A percentile compares a stretch with the other conserved stretches of the same genome.
phyloP scores from a whole-genome alignment of 2,888 invertebrate genomes.

The Homarus gammarus region DNA sequence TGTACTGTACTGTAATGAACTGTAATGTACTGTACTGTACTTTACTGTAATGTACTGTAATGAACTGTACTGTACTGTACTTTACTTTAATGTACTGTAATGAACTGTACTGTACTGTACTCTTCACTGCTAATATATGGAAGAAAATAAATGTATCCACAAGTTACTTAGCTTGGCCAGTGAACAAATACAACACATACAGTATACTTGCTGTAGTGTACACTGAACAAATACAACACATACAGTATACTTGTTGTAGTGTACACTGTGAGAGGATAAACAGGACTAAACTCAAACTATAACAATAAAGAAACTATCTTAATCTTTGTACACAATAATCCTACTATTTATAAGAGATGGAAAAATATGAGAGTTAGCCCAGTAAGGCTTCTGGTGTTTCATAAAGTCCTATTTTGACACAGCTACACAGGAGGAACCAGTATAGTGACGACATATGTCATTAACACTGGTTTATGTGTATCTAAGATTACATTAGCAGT shows the following conservation, averaged over 20 bases:
- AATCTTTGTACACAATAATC: background rate
- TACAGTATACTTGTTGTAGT: background rate
- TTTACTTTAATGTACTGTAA: too few species aligned
- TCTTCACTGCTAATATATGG: conserved; percentile 8
- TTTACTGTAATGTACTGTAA: too few species aligned
- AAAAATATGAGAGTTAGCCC: conserved; percentile 47
- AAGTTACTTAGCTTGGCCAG: conserved; percentile 19
- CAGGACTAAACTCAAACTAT: background rate
- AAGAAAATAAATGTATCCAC: conserved; percentile 1
- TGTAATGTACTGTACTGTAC: too few species aligned
- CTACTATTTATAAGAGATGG: conserved; percentile 14
- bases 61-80: too few species aligned
- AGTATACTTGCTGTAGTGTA: conserved; percentile 12
- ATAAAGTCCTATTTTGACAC: conserved; percentile 9
- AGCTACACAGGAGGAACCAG: conserved; percentile 19
- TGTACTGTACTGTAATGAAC: too few species aligned
- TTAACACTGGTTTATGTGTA: background rate
- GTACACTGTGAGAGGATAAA: background rate
- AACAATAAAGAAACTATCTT: conserved; percentile 1
- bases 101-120: conserved; percentile 17
- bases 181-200: conserved; percentile 11
- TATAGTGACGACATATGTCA: background rate
- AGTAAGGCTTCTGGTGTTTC: conserved; percentile 38
- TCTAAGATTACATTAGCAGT: background rate
- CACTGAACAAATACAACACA: conserved; percentile 14